These are phyloP conservation scores for Muraenolepis orangiensis DNA, from an alignment of 2,797 vertebrate species.

Conservation along the genomic window DNA sequence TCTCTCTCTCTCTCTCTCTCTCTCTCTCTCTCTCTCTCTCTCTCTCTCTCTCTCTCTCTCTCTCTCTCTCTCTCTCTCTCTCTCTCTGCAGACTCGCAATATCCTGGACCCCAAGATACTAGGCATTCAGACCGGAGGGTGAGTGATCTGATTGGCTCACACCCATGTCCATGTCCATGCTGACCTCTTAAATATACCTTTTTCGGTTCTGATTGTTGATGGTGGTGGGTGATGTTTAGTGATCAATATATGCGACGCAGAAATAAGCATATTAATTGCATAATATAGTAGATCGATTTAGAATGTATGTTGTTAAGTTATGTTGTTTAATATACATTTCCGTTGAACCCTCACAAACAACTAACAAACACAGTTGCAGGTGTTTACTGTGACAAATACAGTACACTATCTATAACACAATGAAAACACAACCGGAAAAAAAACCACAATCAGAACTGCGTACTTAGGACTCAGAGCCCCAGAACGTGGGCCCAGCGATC, in stretches of 20 bases:
- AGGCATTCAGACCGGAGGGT: constrained; percentile 87
- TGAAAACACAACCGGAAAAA: too few relatives aligned
- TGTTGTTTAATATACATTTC: not conserved
- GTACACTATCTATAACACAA: too few relatives aligned
- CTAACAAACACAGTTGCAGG: not conserved
- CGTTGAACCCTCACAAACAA: not conserved
- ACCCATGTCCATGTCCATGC: not conserved
- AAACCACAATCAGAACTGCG: too few relatives aligned
- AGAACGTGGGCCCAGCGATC: too few relatives aligned
- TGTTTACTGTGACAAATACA: not conserved
- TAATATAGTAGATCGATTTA: not conserved
- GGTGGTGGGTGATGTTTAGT: too few relatives aligned
- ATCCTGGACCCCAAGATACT: constrained; percentile 85
- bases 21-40: not conserved
- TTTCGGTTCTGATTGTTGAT: too few relatives aligned
- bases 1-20: not conserved
- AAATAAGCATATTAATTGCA: not conserved
- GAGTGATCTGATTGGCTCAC: constrained; percentile 66
- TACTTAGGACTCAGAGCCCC: not conserved
- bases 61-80: constrained; percentile 26
- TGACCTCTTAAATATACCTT: too few relatives aligned
- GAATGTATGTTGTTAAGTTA: not conserved
- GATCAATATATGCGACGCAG: not conserved
- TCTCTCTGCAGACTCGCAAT: constrained; percentile 78
- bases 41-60: too few relatives aligned